These are phyloP conservation scores for Seira ritae DNA, from an alignment of 2,888 invertebrate species.

Conservation along the genomic window DNA sequence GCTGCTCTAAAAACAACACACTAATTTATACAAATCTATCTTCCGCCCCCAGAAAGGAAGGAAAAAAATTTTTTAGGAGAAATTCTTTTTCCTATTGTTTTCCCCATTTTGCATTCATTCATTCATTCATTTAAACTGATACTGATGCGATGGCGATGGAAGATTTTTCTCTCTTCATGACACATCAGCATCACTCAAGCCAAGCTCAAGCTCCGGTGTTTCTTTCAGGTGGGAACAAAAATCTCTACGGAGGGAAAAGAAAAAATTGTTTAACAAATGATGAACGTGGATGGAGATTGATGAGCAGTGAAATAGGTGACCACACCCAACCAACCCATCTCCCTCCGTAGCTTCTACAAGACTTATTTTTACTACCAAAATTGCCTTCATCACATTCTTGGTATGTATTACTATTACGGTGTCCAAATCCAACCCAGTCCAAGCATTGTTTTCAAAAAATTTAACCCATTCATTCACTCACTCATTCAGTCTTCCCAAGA, in stretches of 20 bases:
- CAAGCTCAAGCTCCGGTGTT: neutral
- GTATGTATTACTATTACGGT: constrained; percentile 48
- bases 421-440: neutral
- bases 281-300: constrained; percentile 64
- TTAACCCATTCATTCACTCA: constrained; percentile 49
- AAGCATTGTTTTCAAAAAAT: constrained; percentile 35
- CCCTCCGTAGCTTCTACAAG: neutral
- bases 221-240: neutral
- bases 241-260: neutral
- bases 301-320: constrained; percentile 60
- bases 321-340: constrained; percentile 49
- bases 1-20: constrained; percentile 17
- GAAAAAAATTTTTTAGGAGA: too few species aligned
- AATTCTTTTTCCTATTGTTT: too few species aligned
- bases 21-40: constrained; percentile 48
- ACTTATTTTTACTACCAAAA: neutral
- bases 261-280: constrained; percentile 28
- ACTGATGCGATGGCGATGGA: too few species aligned
- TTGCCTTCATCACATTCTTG: neutral
- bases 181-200: too few species aligned
- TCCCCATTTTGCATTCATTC: too few species aligned
- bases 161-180: too few species aligned
- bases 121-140: too few species aligned
- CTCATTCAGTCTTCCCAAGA: neutral
- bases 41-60: neutral